Percentiles rank a stretch among this genome's conserved stretches.
Evolutionary conservation across 2,888 invertebrate species (phyloP).

Genomic region (Rhogogaster chlorosoma): DNA sequence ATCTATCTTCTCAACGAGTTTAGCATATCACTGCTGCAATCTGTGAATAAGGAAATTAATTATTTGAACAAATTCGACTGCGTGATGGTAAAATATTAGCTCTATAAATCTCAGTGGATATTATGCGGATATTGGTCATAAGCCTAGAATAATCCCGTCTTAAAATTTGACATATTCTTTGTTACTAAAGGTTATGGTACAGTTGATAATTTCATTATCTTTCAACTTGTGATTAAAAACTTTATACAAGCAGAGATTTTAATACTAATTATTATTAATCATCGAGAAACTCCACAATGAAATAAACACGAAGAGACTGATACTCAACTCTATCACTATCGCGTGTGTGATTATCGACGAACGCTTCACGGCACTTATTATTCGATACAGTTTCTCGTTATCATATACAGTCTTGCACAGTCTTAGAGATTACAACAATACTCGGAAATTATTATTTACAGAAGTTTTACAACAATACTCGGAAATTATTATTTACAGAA

Average conservation of each 20-base stretch:
- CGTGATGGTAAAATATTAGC: neutral
- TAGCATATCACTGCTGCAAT: too few species aligned
- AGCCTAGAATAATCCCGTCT: neutral
- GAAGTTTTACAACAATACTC: neutral
- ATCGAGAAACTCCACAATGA: neutral
- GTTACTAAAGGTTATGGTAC: neutral
- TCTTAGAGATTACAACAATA: neutral
- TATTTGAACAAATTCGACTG: slow-evolving; percentile 63
- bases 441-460: neutral
- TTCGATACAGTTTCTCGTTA: neutral
- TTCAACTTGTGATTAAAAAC: neutral
- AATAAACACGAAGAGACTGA: neutral
- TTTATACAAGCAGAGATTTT: neutral
- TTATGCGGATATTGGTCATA: neutral
- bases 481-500: neutral
- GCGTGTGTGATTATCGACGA: neutral
- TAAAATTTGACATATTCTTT: neutral
- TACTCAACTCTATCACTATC: neutral
- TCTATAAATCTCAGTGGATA: neutral
- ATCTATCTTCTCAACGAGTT: too few species aligned
- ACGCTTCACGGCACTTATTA: neutral
- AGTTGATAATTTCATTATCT: neutral
- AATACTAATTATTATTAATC: neutral
- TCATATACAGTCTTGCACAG: neutral
- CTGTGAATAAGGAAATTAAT: slow-evolving; percentile 58